Conservation (phyloP, 2,888 invertebrate genomes). For the Diarsia rubi region DNA sequence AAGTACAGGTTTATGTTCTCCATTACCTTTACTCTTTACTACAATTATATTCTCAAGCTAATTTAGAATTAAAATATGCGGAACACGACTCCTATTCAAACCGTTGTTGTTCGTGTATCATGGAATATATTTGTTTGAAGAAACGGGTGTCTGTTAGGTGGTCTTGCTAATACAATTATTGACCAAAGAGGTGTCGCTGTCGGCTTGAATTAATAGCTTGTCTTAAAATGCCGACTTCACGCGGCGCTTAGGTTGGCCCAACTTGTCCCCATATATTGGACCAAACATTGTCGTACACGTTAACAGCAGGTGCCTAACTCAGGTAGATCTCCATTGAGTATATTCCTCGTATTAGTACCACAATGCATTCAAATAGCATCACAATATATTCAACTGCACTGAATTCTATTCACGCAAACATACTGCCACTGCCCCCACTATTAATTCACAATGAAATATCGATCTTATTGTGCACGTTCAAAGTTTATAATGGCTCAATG, state of each 20-base stretch:
- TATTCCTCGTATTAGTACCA: constrained; percentile 80
- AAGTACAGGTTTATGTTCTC: constrained; percentile 31
- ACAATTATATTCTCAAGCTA: constrained; percentile 11
- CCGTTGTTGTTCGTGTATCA: constrained; percentile 24
- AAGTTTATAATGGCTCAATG: constrained; percentile 64
- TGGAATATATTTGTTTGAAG: constrained; percentile 35
- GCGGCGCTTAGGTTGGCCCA: constrained; percentile 85
- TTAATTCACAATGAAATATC: constrained; percentile 52
- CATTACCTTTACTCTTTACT: constrained; percentile 13
- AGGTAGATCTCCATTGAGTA: constrained; percentile 84
- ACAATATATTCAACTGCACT: constrained; percentile 73
- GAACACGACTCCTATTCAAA: constrained; percentile 37
- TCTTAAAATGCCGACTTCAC: constrained; percentile 77
- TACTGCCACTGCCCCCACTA: constrained; percentile 34
- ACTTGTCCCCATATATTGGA: constrained; percentile 70
- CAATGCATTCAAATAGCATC: constrained; percentile 76
- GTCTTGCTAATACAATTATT: constrained; percentile 49
- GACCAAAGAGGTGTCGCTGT: constrained; percentile 42
- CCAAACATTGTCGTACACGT: constrained; percentile 46
- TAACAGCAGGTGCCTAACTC: constrained; percentile 84
- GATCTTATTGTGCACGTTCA: constrained; percentile 55
- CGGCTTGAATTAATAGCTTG: constrained; percentile 55
- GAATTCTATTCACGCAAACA: constrained; percentile 70
- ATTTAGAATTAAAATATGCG: constrained; percentile 51
- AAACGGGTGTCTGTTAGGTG: constrained; percentile 52